Evolutionary conservation across 2,888 invertebrate genomes (phyloP), one percentile per base, ranked within the genome.

Genomic region (Malacosoma neustria): DNA sequence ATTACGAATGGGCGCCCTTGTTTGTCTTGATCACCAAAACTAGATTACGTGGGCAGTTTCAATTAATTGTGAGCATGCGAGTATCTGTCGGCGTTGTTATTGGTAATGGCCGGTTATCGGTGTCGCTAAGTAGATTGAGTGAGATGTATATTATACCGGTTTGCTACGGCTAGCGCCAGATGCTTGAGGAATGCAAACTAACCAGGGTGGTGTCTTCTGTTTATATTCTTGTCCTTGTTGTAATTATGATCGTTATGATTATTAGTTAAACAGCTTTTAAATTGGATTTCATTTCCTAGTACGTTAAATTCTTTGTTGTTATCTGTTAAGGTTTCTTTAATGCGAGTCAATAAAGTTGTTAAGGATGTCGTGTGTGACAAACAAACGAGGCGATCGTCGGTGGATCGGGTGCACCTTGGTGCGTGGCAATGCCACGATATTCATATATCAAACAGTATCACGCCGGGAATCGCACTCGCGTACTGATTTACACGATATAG

Each of bases 21-120:
- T 84, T 84, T 81, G 84, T 84, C 82, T 77, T 72, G 75, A 70
- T 73, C 80, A 74, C 69, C 64, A 74, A 75, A 82, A 82, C 81
- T 81, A 81, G 82, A 85, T 85, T 81, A 85, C 74, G 80, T 82
- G 80, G 85, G 81, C 67, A 80, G 82, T 80, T 77, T 80, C 79
- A 75, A 84, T 84, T 85, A 84, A 84, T 82, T 79, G 80, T 81
- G 67, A 65, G 69, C 75, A 70, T 70, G 59, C 62, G 60, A 62
- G 64, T 75, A 72, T 75, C 72, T 73, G 77, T 72, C 82, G 81
- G 76, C 77, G 57, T 73, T 73, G 75, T 70, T 72, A 68, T 73
- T 72, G 72, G 73, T 74, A 72, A 74, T 72, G 71, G 72, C 68
- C 65, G 66, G 75, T 75, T 81, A 80, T 81, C 82, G 70, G 73